Percentiles rank a stretch among this genome's conserved stretches.
These are phyloP conservation scores for Phrynosoma blainvillii DNA, from an alignment of 2,113 vertebrate genomes.

Conservation along the genomic window DNA sequence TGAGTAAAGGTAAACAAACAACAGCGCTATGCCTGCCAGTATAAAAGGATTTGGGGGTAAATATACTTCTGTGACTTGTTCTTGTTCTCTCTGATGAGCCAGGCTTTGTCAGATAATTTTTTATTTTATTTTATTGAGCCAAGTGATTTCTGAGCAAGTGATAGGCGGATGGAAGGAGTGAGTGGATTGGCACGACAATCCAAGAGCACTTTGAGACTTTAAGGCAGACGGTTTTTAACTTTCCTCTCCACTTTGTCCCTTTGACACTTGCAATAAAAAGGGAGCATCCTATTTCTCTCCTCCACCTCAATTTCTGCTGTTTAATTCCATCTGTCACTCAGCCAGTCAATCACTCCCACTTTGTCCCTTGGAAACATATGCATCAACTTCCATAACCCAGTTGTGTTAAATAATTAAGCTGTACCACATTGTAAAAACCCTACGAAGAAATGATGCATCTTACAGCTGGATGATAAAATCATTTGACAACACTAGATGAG, in stretches of 20 bases:
- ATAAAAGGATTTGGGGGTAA: neutral
- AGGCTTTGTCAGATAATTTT: constrained; percentile 13
- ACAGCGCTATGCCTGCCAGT: neutral
- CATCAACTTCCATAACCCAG: constrained; percentile 26
- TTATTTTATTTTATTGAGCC: neutral
- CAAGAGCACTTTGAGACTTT: neutral
- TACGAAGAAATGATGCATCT: neutral
- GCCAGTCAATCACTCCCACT: constrained; percentile 29
- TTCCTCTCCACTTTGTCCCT: neutral
- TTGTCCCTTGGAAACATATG: constrained; percentile 10
- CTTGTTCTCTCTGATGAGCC: neutral
- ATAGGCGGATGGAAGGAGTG: constrained; percentile 13
- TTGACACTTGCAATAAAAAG: accelerated
- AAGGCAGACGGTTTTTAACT: neutral
- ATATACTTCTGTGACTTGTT: neutral
- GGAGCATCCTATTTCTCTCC: constrained; percentile 19
- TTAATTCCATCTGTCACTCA: constrained; percentile 11
- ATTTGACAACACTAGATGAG: neutral
- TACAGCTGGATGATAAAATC: constrained; percentile 57
- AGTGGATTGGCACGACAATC: neutral
- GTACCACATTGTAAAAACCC: constrained; percentile 45
- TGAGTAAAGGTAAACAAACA: neutral
- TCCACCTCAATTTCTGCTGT: neutral
- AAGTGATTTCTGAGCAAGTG: constrained; percentile 20
- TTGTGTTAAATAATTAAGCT: constrained; percentile 62